phyloP scores from a whole-genome alignment of 1,140 invertebrate species.

The Drosophila pandora region DNA sequence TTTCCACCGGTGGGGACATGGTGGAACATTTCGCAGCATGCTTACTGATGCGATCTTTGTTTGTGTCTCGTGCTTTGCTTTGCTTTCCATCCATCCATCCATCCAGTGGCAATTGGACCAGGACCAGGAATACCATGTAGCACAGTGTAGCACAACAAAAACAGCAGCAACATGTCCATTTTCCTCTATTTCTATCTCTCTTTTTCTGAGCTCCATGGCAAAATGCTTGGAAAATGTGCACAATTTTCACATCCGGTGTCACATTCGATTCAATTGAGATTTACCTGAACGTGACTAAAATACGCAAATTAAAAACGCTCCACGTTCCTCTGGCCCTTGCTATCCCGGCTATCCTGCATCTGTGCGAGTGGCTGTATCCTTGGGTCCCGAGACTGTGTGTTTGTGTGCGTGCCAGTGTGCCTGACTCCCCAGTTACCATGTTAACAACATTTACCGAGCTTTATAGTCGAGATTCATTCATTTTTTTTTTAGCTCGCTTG shows the following conservation, averaged over 20 bases:
- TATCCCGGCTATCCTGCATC: constrained; percentile 8
- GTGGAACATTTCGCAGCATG: constrained; percentile 69
- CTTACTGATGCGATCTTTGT: constrained; percentile 80
- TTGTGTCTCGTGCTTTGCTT: constrained; percentile 78
- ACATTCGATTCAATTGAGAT: constrained; percentile 84
- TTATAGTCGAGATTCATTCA: constrained; percentile 35
- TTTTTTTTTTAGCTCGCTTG: not conserved
- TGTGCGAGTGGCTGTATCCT: constrained; percentile 21
- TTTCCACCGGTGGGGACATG: constrained; percentile 52
- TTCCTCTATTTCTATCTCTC: constrained; percentile 9
- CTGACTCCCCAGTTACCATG: constrained; percentile 46
- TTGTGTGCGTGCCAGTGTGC: constrained; percentile 14
- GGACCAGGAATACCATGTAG: constrained; percentile 1
- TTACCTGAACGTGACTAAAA: constrained; percentile 83
- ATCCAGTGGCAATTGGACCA: constrained; percentile 33
- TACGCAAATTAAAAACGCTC: constrained; percentile 81
- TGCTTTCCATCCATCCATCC: constrained; percentile 43
- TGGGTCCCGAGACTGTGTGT: constrained; percentile 4
- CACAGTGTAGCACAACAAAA: constrained; percentile 8
- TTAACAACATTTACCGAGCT: constrained; percentile 62
- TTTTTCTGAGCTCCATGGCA: constrained; percentile 30
- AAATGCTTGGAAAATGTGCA: constrained; percentile 81
- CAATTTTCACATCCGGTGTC: constrained; percentile 83
- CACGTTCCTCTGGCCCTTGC: not conserved
- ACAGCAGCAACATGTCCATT: constrained; percentile 14